Evolutionary conservation across 2,888 invertebrate species (phyloP).

Genomic region (Drosophila testacea): DNA sequence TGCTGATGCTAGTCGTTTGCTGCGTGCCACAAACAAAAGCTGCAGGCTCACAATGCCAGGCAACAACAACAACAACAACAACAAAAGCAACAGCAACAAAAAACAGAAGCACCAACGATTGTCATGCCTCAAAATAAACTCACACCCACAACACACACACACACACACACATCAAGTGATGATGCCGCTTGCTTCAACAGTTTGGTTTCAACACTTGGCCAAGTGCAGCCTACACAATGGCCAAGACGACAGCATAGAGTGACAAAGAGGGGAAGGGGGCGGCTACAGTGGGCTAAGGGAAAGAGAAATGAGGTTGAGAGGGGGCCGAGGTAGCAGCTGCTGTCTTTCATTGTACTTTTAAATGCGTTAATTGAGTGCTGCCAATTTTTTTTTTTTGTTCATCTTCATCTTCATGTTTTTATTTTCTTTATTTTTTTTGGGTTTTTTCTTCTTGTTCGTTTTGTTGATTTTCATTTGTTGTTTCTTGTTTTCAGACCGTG

Average conservation of each 20-base stretch:
- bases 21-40: conserved; percentile 76
- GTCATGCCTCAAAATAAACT: conserved; percentile 66
- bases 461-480: too few relatives aligned
- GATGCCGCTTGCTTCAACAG: conserved; percentile 15
- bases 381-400: conserved; percentile 56
- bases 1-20: conserved; percentile 39
- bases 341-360: conserved; percentile 64
- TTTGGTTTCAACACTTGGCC: conserved; percentile 43
- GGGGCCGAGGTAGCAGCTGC: conserved; percentile 27
- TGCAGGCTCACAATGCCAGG: conserved; percentile 56
- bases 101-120: conserved; percentile 33
- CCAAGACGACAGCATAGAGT: conserved; percentile 1
- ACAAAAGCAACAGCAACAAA: conserved; percentile 14
- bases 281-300: background rate
- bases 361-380: conserved; percentile 79
- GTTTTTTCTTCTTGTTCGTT: background rate
- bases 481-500: too few relatives aligned
- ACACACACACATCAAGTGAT: conserved; percentile 2
- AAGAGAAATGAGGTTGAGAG: background rate
- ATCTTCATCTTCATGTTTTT: conserved; percentile 1
- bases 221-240: conserved; percentile 49
- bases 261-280: background rate
- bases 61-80: conserved; percentile 6
- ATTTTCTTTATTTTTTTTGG: background rate
- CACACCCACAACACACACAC: conserved; percentile 20